Evolutionary conservation across 2,113 vertebrate genomes (phyloP), one percentile per base, ranked within the genome.

Genomic region (Eonycteris spelaea): DNA sequence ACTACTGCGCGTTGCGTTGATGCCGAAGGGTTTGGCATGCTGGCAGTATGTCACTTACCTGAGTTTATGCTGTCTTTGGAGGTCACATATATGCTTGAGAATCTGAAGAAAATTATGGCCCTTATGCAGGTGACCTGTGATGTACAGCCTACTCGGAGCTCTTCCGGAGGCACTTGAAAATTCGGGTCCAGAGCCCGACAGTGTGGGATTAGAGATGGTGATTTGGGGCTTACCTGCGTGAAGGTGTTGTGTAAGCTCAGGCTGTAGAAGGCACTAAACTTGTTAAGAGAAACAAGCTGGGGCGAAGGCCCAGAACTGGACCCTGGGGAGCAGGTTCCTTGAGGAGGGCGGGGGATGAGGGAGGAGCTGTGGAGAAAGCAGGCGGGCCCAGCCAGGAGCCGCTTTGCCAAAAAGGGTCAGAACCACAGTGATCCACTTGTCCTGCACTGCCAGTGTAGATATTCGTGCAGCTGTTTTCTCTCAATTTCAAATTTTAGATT

Each of bases 401-500:
- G 19, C 28, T n/a, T 59, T 86, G 13, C 6, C 6, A 38, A 48
- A 74, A 78, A 35, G 38, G 14, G 10, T 59, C 7, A 65, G 22
- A 38, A 80, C 33, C 5, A 35, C 35, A 51, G 61, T n/a, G 30
- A 48, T 57, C 57, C 0, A 6, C 13, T 71, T 79, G 51, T 59
- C 82, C 14, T 40, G 16, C 15, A 11, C 7, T 63, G 7, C 28
- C 48, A 3, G 48, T 87, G 63, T 48, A 61, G 22, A n/a, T 67
- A 40, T 59, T 73, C 77, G 15, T 65, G 55, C 83, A 83, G n/a
- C 24, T 30, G 53, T 82, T 67, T 28, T 86, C 65, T 85, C 1
- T 75, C 65, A 19, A 89, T 77, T 70, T 92, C 53, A 95, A 65
- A 65, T 57, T 91, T 79, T 86, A 89, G 59, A 43, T 86, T 45